Base-by-base conservation (phyloP, 2,888 invertebrate species). In the Rhodophaea formosa region DNA sequence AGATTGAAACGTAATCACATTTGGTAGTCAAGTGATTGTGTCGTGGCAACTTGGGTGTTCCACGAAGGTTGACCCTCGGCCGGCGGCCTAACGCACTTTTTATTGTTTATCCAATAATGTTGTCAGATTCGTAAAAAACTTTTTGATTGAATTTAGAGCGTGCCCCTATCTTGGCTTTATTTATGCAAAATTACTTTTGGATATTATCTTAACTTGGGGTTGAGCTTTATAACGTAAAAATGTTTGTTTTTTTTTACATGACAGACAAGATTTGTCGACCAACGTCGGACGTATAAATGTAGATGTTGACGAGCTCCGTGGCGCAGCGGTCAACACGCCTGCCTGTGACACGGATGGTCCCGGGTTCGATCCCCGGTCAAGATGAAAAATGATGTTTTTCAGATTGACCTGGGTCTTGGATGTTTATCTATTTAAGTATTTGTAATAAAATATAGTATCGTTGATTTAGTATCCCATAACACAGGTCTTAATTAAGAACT, bases 31-130 rank as follows among this genome's bases (percentile, higher is more conserved):
- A 64, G 69, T 75, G 71, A 75, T 73, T 72, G 68, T 64, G 65
- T 68, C 62, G 62, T 64, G 56, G 62, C 64, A 67, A 67, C 62
- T 70, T 69, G 68, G 63, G 65, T 55, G 44, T 58, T 64, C 68
- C 70, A 61, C 57, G 17, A 65, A 68, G 70, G 65, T 63, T 60
- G 67, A 68, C 70, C 68, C 70, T 65, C 66, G 61, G 63, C 61
- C 51, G 44, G 56, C 32, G 59, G 62, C 62, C 54, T 62, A 63
- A 64, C 62, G 30, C 53, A 62, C 42, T 61, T 70, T 71, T 70
- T 69, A 73, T 70, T 68, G 64, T 69, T 68, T 67, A 70, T 69
- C 69, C 65, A 69, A 74, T 71, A 71, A 70, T 70, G 72, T 72
- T 72, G 69, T 74, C 71, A 66, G 70, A 68, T 68, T 67, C 61